These are phyloP conservation scores for honey bee (Apis mellifera) DNA, from an alignment of 1,140 invertebrate genomes.

Conservation along the genomic window DNA sequence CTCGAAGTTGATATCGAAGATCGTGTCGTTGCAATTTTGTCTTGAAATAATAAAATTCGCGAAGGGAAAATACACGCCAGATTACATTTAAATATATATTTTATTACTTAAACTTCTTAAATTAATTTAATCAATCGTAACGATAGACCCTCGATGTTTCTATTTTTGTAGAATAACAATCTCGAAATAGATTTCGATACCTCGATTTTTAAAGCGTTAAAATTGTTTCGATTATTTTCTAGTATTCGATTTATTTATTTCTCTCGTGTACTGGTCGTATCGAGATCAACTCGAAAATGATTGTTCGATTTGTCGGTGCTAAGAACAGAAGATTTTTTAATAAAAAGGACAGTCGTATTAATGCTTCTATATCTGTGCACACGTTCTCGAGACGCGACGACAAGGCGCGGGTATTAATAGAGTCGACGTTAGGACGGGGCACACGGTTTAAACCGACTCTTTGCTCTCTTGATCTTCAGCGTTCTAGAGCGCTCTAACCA, in stretches of 20 bases:
- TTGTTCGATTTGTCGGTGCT: neutral
- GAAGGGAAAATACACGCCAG: no score
- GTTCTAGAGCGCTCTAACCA: conserved; percentile 46
- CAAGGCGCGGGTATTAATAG: conserved; percentile 67
- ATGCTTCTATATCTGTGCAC: conserved; percentile 28
- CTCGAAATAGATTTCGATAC: no score
- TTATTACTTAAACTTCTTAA: no score
- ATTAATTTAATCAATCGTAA: neutral
- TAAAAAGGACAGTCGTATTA: neutral
- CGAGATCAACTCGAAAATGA: neutral
- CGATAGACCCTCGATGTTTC: neutral
- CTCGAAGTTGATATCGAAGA: neutral
- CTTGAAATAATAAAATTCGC: neutral
- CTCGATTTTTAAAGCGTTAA: no score
- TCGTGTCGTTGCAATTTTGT: neutral
- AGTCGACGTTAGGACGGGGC: conserved; percentile 47
- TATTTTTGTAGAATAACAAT: neutral
- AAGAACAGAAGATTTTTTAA: neutral
- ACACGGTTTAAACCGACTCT: conserved; percentile 46
- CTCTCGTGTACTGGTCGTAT: neutral
- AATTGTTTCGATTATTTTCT: no score
- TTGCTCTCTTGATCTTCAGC: conserved; percentile 49
- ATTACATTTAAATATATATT: neutral
- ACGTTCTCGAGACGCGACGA: conserved; percentile 56
- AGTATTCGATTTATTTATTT: neutral